Base-by-base conservation (phyloP, 1,140 invertebrate genomes). In the Mizuhopecten yessoensis region DNA sequence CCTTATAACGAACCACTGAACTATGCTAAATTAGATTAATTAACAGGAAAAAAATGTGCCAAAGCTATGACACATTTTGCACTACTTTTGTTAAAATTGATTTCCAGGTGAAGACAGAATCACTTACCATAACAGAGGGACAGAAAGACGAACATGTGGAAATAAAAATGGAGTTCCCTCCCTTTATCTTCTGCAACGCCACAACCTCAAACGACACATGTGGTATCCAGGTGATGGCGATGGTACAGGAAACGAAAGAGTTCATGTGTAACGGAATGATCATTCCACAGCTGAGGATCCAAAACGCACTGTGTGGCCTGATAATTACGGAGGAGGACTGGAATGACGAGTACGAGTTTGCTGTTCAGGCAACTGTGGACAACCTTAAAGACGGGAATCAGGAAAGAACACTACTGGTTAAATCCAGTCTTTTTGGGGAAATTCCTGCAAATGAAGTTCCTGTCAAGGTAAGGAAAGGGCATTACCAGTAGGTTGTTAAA, bases 311-410 rank as follows among this genome's bases (percentile, higher is more conserved):
- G 17, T 94, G 94, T 90, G 89, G 88, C 36, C 57, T 88, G 20
- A 33, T 11, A n/a, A 92, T 93, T 39, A 87, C 91, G 0, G 45
- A 33, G 33, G 87, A n/a, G 0, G 90, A 91, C 42, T 94, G 92
- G 92, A 89, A 89, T 15, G 34, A 36, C 0, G 34, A 39, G 29
- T 45, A 94, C 7, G 57, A 88, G 13, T 89, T 94, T 33, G 91
- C 92, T 10, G 90, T 95, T 11, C 33, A 86, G 75, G 94, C 93
- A 20, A 92, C 90, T 1, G 33, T 93, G 33, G 94, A 95, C 88
- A 90, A 90, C 7, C 88, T 95, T 20, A 90, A 93, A 45, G 94
- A 95, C 89, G 93, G 93, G 0, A 88, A 94, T 20, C 92, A 93
- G 17, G 90, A 75, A 3, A 89, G 93, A n/a, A 36, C 87, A 23